Evolutionary conservation across 2,888 invertebrate genomes (phyloP), one percentile per base, ranked within the genome.

Genomic region (Apocheima hispidaria): DNA sequence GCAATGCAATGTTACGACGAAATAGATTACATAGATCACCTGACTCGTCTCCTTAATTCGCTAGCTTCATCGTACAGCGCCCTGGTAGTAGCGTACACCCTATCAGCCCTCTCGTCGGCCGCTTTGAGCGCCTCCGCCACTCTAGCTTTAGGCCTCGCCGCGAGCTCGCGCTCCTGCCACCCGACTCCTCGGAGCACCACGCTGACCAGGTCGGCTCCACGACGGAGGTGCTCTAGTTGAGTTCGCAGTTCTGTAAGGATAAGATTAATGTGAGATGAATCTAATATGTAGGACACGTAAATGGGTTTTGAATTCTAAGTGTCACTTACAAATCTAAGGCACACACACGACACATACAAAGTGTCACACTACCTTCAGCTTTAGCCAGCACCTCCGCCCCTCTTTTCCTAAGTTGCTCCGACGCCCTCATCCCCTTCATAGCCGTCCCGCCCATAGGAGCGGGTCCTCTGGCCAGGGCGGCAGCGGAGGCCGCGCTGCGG

Each of bases 351-450:
- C n/a, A n/a, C n/a, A n/a, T n/a, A n/a, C n/a, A n/a, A n/a, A n/a
- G n/a, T n/a, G n/a, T n/a, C n/a, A n/a, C n/a, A 63, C 51, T 35
- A 91, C 91, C 90, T 66, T 87, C 86, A 69, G 88, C 86, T 51
- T 78, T 86, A 0, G 77, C 77, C 53, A 91, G 66, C 5, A 90
- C 80, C 0, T 74, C 86, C 63, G 94, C 84, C 23, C 95, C 93
- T 70, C 95, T 78, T 14, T 84, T 85, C 72, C 93, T 92, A 18
- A 95, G 81, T 2, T 91, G 81, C 43, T 93, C 92, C 0, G 96
- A 95, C 14, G 93, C 89, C 0, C 88, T 84, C 38, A 92, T 82
- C 0, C 94, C 94, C n/a, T 90, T 82, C 20, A 88, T 86, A 0
- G 94, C 91, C 38, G 93, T 87, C 54, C 91, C 86, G 9, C 93